Percentiles rank a stretch among this genome's conserved stretches.
These are phyloP conservation scores for Gnathonemus longibarbis DNA, from an alignment of 2,113 vertebrate genomes.

Conservation along the genomic window DNA sequence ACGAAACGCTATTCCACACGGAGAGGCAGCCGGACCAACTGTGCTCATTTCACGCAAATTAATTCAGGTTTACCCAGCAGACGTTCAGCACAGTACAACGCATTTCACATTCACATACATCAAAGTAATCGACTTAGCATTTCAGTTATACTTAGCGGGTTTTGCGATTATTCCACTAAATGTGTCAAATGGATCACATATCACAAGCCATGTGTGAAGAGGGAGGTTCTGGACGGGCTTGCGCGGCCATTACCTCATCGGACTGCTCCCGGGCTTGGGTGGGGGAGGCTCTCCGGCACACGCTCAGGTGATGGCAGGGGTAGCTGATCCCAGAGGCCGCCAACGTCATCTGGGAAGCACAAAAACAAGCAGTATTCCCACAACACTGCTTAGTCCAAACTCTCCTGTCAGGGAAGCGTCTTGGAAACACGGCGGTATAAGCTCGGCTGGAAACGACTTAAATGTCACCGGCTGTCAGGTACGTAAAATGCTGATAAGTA, in stretches of 20 bases:
- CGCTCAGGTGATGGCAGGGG: constrained; percentile 92
- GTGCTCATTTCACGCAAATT: background rate
- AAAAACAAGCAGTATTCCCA: constrained; percentile 26
- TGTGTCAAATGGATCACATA: background rate
- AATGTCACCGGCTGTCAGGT: background rate
- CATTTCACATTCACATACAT: background rate
- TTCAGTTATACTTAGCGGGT: background rate
- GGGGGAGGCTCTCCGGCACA: constrained; percentile 84
- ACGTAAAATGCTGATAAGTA: background rate
- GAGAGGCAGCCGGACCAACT: background rate
- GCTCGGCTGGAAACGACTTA: background rate
- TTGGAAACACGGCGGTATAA: background rate
- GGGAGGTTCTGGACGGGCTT: background rate
- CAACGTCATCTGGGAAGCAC: constrained; percentile 77
- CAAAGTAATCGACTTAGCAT: background rate
- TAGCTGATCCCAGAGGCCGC: constrained; percentile 82
- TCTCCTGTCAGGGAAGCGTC: background rate
- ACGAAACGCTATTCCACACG: background rate
- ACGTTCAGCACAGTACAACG: background rate
- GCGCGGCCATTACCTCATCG: constrained; percentile 69
- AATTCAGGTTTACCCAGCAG: background rate
- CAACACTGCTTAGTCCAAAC: background rate
- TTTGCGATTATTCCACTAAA: background rate
- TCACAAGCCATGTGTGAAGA: background rate
- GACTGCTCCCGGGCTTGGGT: constrained; percentile 78